Evolutionary conservation across 2,888 invertebrate species (phyloP), one percentile per base, ranked within the genome.

Genomic region (Beris chalybata): DNA sequence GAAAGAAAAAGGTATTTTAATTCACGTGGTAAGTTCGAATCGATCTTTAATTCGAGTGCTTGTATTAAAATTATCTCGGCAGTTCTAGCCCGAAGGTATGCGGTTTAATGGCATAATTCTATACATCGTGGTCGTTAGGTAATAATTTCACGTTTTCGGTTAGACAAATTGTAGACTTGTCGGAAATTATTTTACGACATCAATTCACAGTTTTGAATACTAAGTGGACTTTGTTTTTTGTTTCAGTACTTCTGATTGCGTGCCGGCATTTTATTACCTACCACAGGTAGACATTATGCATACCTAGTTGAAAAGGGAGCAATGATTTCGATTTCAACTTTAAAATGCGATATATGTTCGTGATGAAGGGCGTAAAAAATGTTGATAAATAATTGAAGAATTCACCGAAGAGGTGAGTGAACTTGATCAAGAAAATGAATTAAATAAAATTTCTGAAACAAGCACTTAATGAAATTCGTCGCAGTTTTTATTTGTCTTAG

Each of bases 121-220:
- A 59, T 9, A 48, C 12, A 22, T 29, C 7, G 6, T 4, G 13
- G 11, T 59, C 48, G 30, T 48, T 38, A n/a, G 7, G 15, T 43
- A 52, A 43, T 63, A 63, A 63, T 63, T 63, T 63, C 43, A 63
- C 43, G 61, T 63, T 63, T 43, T 38, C 22, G 22, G 9, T 63
- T 48, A 30, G 29, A 22, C 61, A 63, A 63, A 50, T 63, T 63
- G 43, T 38, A 52, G 61, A 29, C 57, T 43, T 63, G 61, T 56
- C 13, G 44, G 50, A 48, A 38, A 56, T 43, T 52, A 48, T 52
- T 52, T 52, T 52, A 63, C 48, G 61, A 15, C 61, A 50, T 9
- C 44, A 22, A 52, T 52, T 38, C 38, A 43, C 11, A 31, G 31
- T 29, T 47, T 58, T 31, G 52, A 52, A 63, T 63, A 52, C 52